phyloP scores from a whole-genome alignment of 2,888 invertebrate species.

The Gisinianus flammeolus region DNA sequence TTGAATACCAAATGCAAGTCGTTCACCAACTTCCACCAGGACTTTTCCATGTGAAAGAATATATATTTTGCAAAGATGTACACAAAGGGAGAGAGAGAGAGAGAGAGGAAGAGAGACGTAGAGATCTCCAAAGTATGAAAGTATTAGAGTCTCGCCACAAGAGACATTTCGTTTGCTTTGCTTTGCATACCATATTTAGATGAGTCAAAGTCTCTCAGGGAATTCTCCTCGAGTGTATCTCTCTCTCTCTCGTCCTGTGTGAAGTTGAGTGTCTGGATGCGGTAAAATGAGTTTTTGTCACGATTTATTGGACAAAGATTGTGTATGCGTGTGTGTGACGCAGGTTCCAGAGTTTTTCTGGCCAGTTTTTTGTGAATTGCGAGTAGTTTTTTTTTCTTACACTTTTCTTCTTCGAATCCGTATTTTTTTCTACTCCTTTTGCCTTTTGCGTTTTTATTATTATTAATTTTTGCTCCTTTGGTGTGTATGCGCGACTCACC shows the following conservation, averaged over 20 bases:
- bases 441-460: neutral
- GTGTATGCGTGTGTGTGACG: constrained; percentile 2
- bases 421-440: constrained; percentile 16
- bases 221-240: neutral
- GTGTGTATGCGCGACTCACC: neutral
- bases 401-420: constrained; percentile 6
- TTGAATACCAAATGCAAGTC: constrained; percentile 23
- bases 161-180: constrained; percentile 10
- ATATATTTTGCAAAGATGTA: constrained; percentile 1
- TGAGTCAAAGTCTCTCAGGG: constrained; percentile 18
- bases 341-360: neutral
- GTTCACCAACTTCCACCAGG: neutral
- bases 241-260: neutral
- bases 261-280: neutral
- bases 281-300: constrained; percentile 50
- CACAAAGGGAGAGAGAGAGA: too few species aligned
- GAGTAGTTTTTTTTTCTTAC: neutral
- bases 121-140: too few species aligned
- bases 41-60: constrained; percentile 16
- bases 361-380: neutral
- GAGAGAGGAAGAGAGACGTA: too few species aligned
- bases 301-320: constrained; percentile 49
- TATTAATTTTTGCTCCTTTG: constrained; percentile 9
- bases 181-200: constrained; percentile 29
- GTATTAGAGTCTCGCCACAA: constrained; percentile 2